These are phyloP conservation scores for Leptonema lineaticorne DNA, from an alignment of 1,140 invertebrate species.

Conservation along the genomic window DNA sequence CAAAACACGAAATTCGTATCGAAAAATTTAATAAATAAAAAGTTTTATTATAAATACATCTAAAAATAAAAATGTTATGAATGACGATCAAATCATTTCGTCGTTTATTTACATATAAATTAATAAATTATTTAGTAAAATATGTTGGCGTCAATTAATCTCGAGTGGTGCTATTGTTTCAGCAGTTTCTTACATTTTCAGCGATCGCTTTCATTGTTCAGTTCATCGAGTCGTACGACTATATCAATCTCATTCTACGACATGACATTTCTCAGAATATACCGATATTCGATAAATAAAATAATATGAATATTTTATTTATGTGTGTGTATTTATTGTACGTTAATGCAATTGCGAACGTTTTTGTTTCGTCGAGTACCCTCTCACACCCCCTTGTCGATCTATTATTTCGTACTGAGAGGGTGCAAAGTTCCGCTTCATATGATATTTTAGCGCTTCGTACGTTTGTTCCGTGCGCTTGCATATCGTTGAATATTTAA, in stretches of 20 bases:
- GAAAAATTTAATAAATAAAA: too few species aligned
- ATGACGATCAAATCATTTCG: background rate
- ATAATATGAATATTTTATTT: slow-evolving; percentile 12
- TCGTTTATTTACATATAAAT: slow-evolving; percentile 8
- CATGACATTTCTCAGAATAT: background rate
- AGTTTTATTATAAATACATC: too few species aligned
- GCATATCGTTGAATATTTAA: too few species aligned
- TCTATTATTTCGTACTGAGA: background rate
- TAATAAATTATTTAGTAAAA: slow-evolving; percentile 8
- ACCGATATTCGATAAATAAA: background rate
- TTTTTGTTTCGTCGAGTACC: background rate
- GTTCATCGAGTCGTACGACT: background rate
- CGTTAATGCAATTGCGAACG: slow-evolving; percentile 4
- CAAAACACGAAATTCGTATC: background rate
- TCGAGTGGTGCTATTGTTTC: slow-evolving; percentile 6
- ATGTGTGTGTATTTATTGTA: background rate
- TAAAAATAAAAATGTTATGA: background rate
- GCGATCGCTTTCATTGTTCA: background rate
- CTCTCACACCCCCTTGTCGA: too few species aligned
- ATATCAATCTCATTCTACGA: background rate
- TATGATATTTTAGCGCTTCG: background rate
- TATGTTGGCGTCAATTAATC: slow-evolving; percentile 9
- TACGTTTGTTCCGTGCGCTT: too few species aligned
- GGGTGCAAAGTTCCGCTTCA: background rate
- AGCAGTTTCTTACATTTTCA: background rate